Evolutionary conservation across 2,797 vertebrate genomes (phyloP).

Genomic region (Falco naumanni): DNA sequence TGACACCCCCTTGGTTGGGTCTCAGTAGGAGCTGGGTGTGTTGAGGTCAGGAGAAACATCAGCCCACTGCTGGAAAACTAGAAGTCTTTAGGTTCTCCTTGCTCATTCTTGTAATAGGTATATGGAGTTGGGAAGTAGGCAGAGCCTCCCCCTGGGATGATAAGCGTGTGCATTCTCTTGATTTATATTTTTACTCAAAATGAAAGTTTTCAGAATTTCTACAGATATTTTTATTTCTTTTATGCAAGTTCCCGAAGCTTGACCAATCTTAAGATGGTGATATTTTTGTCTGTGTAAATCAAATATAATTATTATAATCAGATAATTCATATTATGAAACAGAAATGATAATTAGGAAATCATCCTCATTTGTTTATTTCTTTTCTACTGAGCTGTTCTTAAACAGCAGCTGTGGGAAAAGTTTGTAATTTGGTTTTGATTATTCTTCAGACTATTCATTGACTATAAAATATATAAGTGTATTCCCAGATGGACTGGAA

Average conservation of each 20-base stretch:
- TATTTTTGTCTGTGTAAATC: neutral
- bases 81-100: neutral
- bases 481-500: neutral
- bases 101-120: neutral
- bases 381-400: neutral
- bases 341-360: neutral
- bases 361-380: neutral
- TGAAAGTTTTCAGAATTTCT: neutral
- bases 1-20: fast-evolving
- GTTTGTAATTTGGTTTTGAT: neutral
- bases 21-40: neutral
- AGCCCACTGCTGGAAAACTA: neutral
- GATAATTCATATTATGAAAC: neutral
- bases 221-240: neutral
- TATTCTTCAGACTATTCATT: neutral
- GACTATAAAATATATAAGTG: neutral
- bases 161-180: neutral
- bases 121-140: neutral
- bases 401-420: neutral
- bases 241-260: neutral
- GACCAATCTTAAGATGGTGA: neutral
- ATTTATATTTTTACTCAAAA: neutral
- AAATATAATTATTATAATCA: neutral
- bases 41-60: neutral
- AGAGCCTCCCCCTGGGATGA: neutral